Conservation (phyloP, 2,888 invertebrate species). For the Spatulosminthurus flaviceps region DNA sequence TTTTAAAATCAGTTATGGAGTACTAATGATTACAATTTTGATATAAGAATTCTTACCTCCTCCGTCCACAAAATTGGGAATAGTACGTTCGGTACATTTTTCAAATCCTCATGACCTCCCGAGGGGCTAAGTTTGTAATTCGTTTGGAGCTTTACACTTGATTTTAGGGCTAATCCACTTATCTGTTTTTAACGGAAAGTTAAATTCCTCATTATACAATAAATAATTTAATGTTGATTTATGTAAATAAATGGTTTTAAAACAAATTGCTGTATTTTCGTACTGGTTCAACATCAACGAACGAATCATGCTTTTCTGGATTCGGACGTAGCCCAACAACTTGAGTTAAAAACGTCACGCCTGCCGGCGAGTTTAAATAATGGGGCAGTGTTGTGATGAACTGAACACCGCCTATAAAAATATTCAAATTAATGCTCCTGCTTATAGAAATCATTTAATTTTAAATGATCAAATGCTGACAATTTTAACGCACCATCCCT, state of each 20-base stretch:
- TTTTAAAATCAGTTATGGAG: background rate
- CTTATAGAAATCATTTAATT: background rate
- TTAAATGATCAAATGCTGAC: background rate
- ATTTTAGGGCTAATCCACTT: conserved; percentile 33
- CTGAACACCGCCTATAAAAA: conserved; percentile 11
- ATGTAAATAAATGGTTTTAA: background rate
- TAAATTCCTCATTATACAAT: too few relatives aligned
- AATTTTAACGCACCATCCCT: conserved; percentile 22
- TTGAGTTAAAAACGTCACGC: background rate
- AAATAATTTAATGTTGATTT: too few relatives aligned
- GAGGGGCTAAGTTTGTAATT: conserved; percentile 33
- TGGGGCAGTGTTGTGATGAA: conserved; percentile 40
- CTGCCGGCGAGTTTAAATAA: background rate
- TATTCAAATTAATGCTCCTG: too few relatives aligned
- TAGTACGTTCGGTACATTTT: conserved; percentile 21
- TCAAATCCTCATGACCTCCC: conserved; percentile 20
- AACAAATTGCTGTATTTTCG: background rate
- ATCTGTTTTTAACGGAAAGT: conserved; percentile 19
- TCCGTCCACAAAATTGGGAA: conserved; percentile 42
- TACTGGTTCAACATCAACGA: conserved; percentile 39
- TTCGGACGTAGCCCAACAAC: conserved; percentile 26
- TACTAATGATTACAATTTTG: background rate
- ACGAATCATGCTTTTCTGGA: background rate
- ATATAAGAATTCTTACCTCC: conserved; percentile 10
- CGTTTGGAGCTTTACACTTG: conserved; percentile 29